Evolutionary conservation across 2,888 invertebrate species (phyloP), one percentile per base, ranked within the genome.

Genomic region (Lycaena phlaeas): DNA sequence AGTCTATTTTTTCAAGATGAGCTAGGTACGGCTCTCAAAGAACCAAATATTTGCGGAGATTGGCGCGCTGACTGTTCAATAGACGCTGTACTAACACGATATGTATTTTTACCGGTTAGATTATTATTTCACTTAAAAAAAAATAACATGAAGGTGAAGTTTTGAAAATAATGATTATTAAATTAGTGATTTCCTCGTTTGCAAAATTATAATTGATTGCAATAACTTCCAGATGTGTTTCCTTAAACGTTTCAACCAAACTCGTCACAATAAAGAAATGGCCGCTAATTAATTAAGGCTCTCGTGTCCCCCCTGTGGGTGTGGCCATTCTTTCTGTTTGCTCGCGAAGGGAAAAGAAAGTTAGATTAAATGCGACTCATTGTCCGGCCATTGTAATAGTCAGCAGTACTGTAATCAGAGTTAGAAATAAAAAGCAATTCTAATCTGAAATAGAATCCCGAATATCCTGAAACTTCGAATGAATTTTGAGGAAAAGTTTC

Each of bases 281-380:
- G 50, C 61, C 60, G 50, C 60, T 73, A 76, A 78, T 79, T 78
- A 79, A 78, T 76, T 76, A 76, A 62, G 58, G 65, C 46, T 59
- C 57, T 59, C 70, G 57, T 69, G 71, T 75, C 71, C 67, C 60
- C 64, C 63, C 61, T 60, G 66, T 61, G 72, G 72, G 75, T 61
- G 77, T 69, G 69, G 63, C 61, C 48, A 52, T 65, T 67, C 64
- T 69, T 71, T 64, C 61, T 65, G 67, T 68, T 72, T 68, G 63
- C 66, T 54, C 58, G 61, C 61, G 54, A 61, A 68, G 66, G 68
- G 56, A 61, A 68, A 75, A 70, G 67, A 70, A 75, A 76, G 70
- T 75, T 73, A 70, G 75, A 76, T 77, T 76, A 77, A 74, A 73
- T 61, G 65, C 59, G 66, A 55, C 53, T 60, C 64, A 68, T 72